Percentiles rank a stretch among this genome's conserved stretches.
phyloP scores from a whole-genome alignment of 2,797 vertebrate species.

The Spinibarbus caldwelli region DNA sequence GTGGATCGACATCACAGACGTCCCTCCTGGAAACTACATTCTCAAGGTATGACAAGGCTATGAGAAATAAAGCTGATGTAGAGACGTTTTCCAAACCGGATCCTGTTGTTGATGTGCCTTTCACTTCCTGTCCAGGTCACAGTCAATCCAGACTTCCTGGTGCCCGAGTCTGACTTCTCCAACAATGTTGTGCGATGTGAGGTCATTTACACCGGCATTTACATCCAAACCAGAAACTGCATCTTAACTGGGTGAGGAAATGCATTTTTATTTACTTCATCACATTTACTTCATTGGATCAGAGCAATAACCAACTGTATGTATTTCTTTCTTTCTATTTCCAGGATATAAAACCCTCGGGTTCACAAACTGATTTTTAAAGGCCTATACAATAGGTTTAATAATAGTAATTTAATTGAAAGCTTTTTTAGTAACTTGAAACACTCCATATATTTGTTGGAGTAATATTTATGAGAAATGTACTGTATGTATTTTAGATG shows the following conservation, averaged over 20 bases:
- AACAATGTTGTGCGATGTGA: conserved; percentile 86
- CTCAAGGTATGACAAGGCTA: conserved; percentile 86
- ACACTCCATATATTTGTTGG: conserved; percentile 46
- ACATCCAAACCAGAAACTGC: conserved; percentile 82
- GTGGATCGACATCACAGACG: conserved; percentile 89
- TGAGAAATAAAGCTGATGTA: not conserved
- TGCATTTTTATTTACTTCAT: not conserved
- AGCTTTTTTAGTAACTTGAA: conserved; percentile 51
- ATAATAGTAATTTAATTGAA: conserved; percentile 9
- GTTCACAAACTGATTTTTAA: not conserved
- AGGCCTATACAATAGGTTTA: conserved; percentile 22
- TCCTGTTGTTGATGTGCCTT: not conserved
- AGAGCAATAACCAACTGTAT: not conserved
- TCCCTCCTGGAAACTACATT: conserved; percentile 83
- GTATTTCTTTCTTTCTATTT: conserved; percentile 25
- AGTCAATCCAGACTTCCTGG: conserved; percentile 82
- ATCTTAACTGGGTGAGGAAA: conserved; percentile 71
- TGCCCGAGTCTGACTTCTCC: conserved; percentile 81
- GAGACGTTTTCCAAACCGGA: not conserved
- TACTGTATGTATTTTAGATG: conserved; percentile 47
- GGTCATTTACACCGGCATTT: conserved; percentile 79
- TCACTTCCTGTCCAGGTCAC: conserved; percentile 72
- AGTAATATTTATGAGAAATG: conserved; percentile 33
- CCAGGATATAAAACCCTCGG: conserved; percentile 66
- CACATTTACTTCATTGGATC: not conserved